Percentiles rank a stretch among this genome's conserved stretches.
Evolutionary conservation across 2,113 vertebrate species (phyloP).

Genomic region (Sebastes fasciatus): DNA sequence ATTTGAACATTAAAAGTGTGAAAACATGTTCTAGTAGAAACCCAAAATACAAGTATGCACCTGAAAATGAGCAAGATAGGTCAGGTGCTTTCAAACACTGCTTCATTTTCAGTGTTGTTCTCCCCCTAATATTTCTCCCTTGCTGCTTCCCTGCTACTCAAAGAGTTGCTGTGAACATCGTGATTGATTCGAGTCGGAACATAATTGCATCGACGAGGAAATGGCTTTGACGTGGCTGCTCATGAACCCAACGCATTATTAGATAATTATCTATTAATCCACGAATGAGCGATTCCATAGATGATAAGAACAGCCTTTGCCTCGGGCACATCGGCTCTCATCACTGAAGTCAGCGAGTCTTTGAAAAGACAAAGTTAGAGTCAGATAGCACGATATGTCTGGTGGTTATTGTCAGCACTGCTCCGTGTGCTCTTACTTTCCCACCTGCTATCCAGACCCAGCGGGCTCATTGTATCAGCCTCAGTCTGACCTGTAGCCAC

Average conservation of each 20-base stretch:
- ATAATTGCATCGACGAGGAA: not conserved
- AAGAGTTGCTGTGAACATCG: not conserved
- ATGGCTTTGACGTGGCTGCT: not conserved
- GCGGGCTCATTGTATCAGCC: conserved; percentile 3
- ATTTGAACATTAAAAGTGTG: too few species aligned
- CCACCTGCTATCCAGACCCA: conserved; percentile 50
- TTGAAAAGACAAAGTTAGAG: not conserved
- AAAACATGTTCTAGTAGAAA: too few species aligned
- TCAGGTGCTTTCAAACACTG: not conserved
- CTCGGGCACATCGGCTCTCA: not conserved
- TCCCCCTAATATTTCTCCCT: not conserved
- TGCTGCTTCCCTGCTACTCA: not conserved
- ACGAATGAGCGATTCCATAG: not conserved
- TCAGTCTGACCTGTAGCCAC: conserved; percentile 24
- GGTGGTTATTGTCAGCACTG: conserved; percentile 25
- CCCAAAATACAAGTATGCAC: too few species aligned
- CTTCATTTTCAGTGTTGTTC: not conserved
- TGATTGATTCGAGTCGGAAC: not conserved
- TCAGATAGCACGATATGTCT: conserved; percentile 21
- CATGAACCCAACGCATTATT: not conserved
- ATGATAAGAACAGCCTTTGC: not conserved
- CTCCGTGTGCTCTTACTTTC: conserved; percentile 8
- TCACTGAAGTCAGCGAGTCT: not conserved
- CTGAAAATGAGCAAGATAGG: too few species aligned
- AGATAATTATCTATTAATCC: not conserved